Conservation (phyloP, 2,797 vertebrate genomes). For the Pipistrellus kuhlii region DNA sequence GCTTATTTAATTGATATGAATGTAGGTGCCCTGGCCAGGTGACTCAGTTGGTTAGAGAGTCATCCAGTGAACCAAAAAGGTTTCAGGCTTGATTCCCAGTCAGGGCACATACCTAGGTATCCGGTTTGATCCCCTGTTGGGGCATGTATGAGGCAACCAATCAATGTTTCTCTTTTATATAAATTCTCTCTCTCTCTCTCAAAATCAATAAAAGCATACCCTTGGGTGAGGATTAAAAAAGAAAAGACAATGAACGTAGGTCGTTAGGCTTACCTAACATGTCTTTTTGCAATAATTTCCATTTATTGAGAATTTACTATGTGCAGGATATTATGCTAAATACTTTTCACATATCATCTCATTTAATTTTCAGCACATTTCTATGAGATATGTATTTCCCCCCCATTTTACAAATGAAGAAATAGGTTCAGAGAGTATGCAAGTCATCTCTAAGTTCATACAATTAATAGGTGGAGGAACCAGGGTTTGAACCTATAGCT, state of each 20-base stretch:
- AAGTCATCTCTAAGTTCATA: background rate
- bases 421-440: background rate
- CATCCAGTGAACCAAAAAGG: background rate
- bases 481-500: background rate
- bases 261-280: background rate
- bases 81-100: background rate
- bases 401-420: background rate
- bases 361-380: conserved; percentile 26
- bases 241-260: conserved; percentile 20
- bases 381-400: background rate
- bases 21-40: background rate
- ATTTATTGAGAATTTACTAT: conserved; percentile 48
- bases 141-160: background rate
- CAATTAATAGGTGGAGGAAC: background rate
- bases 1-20: conserved; percentile 48
- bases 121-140: background rate
- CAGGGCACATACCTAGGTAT: background rate
- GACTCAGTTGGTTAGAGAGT: background rate
- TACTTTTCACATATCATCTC: background rate
- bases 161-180: background rate
- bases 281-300: background rate
- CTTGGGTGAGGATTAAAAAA: background rate
- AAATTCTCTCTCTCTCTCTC: background rate
- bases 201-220: background rate
- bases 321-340: conserved; percentile 6